Base-by-base conservation (phyloP, 2,888 invertebrate species). In the Ditylenchus weischeri region DNA sequence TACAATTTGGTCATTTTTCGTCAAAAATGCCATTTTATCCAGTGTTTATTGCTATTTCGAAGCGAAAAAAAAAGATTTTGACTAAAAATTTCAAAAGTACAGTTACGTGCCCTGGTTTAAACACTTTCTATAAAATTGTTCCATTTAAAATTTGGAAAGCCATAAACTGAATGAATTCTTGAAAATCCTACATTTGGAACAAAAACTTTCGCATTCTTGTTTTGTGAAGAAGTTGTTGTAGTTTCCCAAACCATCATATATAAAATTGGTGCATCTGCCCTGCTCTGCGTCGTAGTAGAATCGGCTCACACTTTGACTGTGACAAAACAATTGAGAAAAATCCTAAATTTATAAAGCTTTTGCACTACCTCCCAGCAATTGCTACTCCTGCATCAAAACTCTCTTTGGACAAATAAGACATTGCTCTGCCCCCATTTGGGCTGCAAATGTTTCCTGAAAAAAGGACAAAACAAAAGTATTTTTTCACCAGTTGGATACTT, bases 141-240 rank as follows among this genome's bases (percentile, higher is more conserved):
- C n/a, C n/a, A n/a, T n/a, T n/a, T n/a, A n/a, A n/a, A n/a, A n/a
- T n/a, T n/a, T n/a, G n/a, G n/a, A n/a, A n/a, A n/a, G n/a, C n/a
- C n/a, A n/a, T n/a, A n/a, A n/a, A n/a, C n/a, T n/a, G n/a, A n/a
- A n/a, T n/a, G n/a, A n/a, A n/a, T n/a, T n/a, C n/a, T n/a, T n/a
- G n/a, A n/a, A 47, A 10, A 29, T 48, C 71, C 61, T 54, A 79
- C 79, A 66, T 69, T 78, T 79, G 10, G 79, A 76, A 51, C 79
- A 79, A 69, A 79, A 79, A 10, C 69, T 69, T 63, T 79, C 79
- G 49, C 80, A 80, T 59, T 80, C 79, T 57, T 78, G 75, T 60
- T 80, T 77, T 0, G 78, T 79, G 29, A 73, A 54, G 63, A 81
- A 80, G 63, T 79, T 81, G 65, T 80, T 80, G 66, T 74, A 81